phyloP scores from a whole-genome alignment of 2,797 vertebrate species.

The Scyliorhinus canicula region DNA sequence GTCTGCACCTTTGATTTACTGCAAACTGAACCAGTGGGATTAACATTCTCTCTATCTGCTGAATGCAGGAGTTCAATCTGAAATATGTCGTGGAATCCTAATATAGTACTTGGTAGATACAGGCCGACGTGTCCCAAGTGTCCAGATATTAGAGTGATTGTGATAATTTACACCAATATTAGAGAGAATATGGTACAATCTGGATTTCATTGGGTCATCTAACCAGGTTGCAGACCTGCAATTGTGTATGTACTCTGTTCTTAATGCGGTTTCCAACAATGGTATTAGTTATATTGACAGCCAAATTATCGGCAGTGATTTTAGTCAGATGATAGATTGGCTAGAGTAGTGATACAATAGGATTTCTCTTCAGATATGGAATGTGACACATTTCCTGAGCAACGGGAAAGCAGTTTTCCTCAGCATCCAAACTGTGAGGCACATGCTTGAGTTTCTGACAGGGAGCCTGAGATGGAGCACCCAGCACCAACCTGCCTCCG shows the following conservation, averaged over 20 bases:
- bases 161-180: too few relatives aligned
- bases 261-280: too few relatives aligned
- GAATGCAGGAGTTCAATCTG: neutral
- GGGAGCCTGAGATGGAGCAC: neutral
- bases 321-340: neutral
- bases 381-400: neutral
- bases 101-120: neutral
- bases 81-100: neutral
- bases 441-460: neutral
- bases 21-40: neutral
- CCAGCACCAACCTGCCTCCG: neutral
- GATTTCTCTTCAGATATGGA: neutral
- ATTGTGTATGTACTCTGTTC: too few relatives aligned
- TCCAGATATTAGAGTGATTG: too few relatives aligned
- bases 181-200: too few relatives aligned
- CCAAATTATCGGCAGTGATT: too few relatives aligned
- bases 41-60: neutral
- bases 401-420: neutral
- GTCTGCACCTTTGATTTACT: neutral
- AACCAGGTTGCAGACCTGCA: too few relatives aligned
- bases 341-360: neutral
- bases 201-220: too few relatives aligned
- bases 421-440: neutral
- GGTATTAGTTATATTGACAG: too few relatives aligned
- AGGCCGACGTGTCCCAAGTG: neutral